Conservation (phyloP, 2,888 invertebrate genomes). For the Eupithecia exiguata region DNA sequence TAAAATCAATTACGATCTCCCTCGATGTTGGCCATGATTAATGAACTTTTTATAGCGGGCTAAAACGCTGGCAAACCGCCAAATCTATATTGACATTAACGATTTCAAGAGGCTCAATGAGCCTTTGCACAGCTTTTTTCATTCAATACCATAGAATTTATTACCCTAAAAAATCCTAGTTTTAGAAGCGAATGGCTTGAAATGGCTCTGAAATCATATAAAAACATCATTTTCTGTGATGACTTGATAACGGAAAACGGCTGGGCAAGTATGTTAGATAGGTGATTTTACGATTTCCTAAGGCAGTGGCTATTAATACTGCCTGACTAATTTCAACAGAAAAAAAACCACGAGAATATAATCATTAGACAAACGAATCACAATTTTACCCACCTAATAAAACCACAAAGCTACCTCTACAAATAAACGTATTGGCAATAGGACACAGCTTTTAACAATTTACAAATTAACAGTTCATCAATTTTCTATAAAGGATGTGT, state of each 20-base stretch:
- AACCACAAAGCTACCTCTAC: neutral
- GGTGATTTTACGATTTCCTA: neutral
- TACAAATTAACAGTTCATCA: conserved; percentile 1
- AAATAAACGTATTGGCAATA: neutral
- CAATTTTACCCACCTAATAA: neutral
- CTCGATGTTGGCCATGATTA: conserved; percentile 57
- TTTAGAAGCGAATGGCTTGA: neutral
- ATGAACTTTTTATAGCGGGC: conserved; percentile 62
- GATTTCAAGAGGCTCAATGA: conserved; percentile 51
- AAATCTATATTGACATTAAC: conserved; percentile 67
- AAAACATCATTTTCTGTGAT: neutral
- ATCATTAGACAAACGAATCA: neutral
- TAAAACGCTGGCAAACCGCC: conserved; percentile 56
- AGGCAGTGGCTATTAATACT: neutral
- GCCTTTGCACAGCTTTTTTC: conserved; percentile 27
- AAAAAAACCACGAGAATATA: neutral
- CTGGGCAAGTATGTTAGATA: neutral
- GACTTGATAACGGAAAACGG: neutral
- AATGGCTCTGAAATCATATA: neutral
- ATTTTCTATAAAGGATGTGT: conserved; percentile 2
- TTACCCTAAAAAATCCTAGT: neutral
- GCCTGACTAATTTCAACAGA: neutral
- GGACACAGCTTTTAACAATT: neutral
- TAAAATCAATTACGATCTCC: conserved; percentile 60
- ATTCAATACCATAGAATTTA: conserved; percentile 2